Percentiles rank a stretch among this genome's conserved stretches.
phyloP scores from a whole-genome alignment of 2,113 vertebrate genomes.

The Apodemus speciosus region DNA sequence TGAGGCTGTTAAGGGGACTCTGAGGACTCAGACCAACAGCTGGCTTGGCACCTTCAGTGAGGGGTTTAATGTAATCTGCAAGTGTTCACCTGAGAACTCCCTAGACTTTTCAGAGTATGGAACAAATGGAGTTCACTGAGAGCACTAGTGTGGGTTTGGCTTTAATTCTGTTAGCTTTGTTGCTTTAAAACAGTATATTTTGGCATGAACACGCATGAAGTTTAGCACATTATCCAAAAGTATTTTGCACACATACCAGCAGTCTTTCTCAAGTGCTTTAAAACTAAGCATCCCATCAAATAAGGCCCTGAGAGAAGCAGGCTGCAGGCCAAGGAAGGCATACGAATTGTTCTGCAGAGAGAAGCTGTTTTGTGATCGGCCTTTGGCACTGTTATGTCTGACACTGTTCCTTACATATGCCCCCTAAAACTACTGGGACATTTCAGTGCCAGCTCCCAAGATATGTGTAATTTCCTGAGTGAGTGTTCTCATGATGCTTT shows the following conservation, averaged over 20 bases:
- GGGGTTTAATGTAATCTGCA: background rate
- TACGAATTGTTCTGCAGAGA: background rate
- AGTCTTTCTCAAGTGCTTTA: background rate
- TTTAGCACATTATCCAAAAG: background rate
- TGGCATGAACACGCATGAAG: conserved; percentile 14
- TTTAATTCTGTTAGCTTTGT: background rate
- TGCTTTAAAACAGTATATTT: conserved; percentile 21
- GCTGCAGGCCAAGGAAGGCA: background rate
- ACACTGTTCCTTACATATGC: background rate
- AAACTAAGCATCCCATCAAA: background rate
- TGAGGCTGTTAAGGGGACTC: background rate
- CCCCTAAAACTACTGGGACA: background rate
- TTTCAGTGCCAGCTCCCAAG: background rate
- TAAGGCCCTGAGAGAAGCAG: background rate
- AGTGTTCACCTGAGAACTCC: background rate
- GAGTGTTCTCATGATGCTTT: background rate
- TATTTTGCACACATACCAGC: background rate
- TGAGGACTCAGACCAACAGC: background rate
- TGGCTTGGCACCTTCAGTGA: background rate
- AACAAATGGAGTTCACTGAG: background rate
- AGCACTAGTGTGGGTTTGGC: background rate
- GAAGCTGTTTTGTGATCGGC: background rate
- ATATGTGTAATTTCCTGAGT: background rate
- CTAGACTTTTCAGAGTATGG: background rate
- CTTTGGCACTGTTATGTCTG: background rate